Percentiles rank a stretch among this genome's conserved stretches.
These are phyloP conservation scores for Linyphia triangularis DNA, from an alignment of 2,888 invertebrate species.

Conservation along the genomic window DNA sequence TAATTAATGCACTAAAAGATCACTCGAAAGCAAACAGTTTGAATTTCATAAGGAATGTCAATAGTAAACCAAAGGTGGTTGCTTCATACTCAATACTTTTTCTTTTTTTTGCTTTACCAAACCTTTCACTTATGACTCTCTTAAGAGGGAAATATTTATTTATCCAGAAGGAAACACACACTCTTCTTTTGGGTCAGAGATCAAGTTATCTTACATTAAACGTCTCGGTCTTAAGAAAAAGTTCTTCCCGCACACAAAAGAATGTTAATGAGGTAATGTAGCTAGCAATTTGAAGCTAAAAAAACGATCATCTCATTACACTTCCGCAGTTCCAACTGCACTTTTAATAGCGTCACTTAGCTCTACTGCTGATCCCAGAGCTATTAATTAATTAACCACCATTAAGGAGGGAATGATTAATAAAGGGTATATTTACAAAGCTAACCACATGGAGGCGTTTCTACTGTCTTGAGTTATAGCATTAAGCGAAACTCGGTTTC, in stretches of 20 bases:
- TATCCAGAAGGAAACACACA: neutral
- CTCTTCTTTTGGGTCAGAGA: constrained; percentile 10
- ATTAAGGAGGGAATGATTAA: constrained; percentile 41
- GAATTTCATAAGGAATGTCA: too few species aligned
- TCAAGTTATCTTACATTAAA: neutral
- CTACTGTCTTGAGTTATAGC: constrained; percentile 9
- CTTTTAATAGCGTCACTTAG: constrained; percentile 28
- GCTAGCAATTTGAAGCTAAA: constrained; percentile 9
- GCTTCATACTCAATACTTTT: too few species aligned
- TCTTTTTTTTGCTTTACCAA: too few species aligned
- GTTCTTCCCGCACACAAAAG: neutral
- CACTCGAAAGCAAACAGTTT: too few species aligned
- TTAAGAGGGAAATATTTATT: neutral
- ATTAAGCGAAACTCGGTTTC: neutral
- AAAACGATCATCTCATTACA: constrained; percentile 27
- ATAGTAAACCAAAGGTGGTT: too few species aligned
- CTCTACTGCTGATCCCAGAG: constrained; percentile 36
- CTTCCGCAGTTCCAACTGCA: neutral
- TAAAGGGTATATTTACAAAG: constrained; percentile 20
- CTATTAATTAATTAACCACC: constrained; percentile 49
- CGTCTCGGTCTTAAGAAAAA: neutral
- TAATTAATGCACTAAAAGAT: too few species aligned
- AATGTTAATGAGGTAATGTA: constrained; percentile 43
- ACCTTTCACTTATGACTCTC: too few species aligned
- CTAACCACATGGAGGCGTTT: constrained; percentile 28